Conservation (phyloP, 2,797 vertebrate genomes). For the Amblyopsis hoosieri region DNA sequence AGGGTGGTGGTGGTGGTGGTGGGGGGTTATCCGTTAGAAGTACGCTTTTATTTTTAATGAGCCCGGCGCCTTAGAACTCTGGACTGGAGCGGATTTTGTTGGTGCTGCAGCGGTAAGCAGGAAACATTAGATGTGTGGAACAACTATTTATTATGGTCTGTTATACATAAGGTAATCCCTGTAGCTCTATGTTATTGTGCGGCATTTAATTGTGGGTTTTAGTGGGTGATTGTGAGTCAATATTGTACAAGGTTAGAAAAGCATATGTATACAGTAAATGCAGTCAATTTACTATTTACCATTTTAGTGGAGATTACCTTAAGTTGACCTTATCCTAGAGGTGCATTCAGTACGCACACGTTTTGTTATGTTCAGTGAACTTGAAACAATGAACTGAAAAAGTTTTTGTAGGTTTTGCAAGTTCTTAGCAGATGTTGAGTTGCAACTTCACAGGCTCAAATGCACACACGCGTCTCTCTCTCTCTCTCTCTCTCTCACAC, state of each 20-base stretch:
- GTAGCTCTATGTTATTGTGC: background rate
- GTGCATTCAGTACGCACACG: no score
- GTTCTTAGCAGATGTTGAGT: background rate
- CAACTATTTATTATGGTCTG: background rate
- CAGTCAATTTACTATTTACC: no score
- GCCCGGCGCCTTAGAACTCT: background rate
- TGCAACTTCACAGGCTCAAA: background rate
- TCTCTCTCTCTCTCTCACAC: background rate
- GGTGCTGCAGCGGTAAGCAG: background rate
- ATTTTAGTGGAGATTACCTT: no score
- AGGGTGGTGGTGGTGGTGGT: background rate
- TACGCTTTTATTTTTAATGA: background rate
- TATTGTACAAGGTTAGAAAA: no score
- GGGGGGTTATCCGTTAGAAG: slow-evolving; percentile 2
- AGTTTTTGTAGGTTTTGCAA: background rate
- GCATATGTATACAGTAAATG: no score
- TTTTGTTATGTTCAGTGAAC: no score
- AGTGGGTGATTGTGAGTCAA: no score
- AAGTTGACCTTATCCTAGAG: no score
- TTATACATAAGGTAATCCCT: background rate
- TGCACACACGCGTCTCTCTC: background rate
- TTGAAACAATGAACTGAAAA: no score
- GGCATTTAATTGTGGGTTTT: background rate
- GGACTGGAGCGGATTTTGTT: background rate
- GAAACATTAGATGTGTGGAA: background rate